A percentile compares a stretch with the other conserved stretches of the same genome.
Evolutionary conservation across 2,797 vertebrate genomes (phyloP).

Genomic region (Syngnathus acus): DNA sequence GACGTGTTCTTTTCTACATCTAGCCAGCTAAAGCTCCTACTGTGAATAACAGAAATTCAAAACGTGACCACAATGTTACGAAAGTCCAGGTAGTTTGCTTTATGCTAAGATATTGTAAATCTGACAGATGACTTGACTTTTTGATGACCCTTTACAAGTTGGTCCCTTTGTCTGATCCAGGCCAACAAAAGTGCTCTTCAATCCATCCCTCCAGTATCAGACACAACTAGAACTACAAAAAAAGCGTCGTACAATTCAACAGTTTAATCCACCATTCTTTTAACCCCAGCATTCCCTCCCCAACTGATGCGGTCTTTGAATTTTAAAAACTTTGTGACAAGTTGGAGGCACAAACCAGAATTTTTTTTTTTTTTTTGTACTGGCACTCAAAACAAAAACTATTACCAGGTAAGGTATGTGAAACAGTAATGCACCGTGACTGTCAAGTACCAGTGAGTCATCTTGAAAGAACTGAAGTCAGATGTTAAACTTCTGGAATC

Average conservation of each 20-base stretch:
- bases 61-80: background rate
- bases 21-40: background rate
- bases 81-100: background rate
- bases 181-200: constrained; percentile 8
- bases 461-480: background rate
- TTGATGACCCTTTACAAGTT: constrained; percentile 48
- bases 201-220: background rate
- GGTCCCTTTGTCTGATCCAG: constrained; percentile 59
- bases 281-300: background rate
- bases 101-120: constrained; percentile 7
- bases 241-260: background rate
- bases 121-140: constrained; percentile 2
- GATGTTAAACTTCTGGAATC: background rate
- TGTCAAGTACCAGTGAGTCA: background rate
- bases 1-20: background rate
- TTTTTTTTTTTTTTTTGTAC: background rate
- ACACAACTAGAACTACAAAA: background rate
- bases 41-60: background rate
- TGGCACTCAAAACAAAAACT: background rate
- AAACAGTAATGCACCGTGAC: background rate
- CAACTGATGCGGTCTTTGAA: background rate
- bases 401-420: background rate
- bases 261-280: background rate
- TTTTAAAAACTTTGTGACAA: background rate
- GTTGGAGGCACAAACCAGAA: background rate